Base-by-base conservation (phyloP, 2,888 invertebrate species). In the Watsonalla cultraria region DNA sequence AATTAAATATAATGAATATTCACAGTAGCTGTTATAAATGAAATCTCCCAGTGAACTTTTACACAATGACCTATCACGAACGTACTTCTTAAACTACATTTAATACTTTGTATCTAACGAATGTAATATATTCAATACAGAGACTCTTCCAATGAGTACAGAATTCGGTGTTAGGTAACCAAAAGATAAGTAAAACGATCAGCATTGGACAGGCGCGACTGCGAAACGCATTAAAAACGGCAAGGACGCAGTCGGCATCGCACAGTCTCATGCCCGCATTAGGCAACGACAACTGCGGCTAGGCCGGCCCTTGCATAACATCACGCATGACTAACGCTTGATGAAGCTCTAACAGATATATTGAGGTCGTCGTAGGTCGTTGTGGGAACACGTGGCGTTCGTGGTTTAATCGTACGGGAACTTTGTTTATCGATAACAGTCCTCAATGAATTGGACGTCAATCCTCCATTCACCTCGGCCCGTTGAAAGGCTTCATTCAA, bases 321-420 rank as follows among this genome's bases (percentile, higher is more conserved):
- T 61, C 66, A 64, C 59, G 71, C 70, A 70, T 82, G 82, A 83
- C 77, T 82, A 80, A 82, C 62, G 59, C 70, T 62, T 67, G 69
- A 76, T 66, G 76, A 76, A 75, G 70, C 70, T 70, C 75, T 72
- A 75, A 68, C 60, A 64, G 61, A 60, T 24, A 24, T 24, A 68
- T 70, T 72, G 75, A 79, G 81, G 81, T 74, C 78, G 75, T 73
- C 74, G 57, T 76, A 81, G 81, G 82, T 74, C 78, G 72, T 60
- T 69, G 65, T 71, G 70, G 72, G 72, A 70, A 60, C 63, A 55
- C 45, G 35, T 14, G 9, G n/a, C 13, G 45, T 45, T 47, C 13
- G 42, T 34, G 34, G 34, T 39, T 48, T 33, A 15, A 34, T 45
- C 14, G 45, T 45, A 11, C 34, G 33, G 45, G 34, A 46, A n/a